Evolutionary conservation across 2,797 vertebrate genomes (phyloP), one percentile per base, ranked within the genome.

Genomic region (Tenualosa thibaudeaui): DNA sequence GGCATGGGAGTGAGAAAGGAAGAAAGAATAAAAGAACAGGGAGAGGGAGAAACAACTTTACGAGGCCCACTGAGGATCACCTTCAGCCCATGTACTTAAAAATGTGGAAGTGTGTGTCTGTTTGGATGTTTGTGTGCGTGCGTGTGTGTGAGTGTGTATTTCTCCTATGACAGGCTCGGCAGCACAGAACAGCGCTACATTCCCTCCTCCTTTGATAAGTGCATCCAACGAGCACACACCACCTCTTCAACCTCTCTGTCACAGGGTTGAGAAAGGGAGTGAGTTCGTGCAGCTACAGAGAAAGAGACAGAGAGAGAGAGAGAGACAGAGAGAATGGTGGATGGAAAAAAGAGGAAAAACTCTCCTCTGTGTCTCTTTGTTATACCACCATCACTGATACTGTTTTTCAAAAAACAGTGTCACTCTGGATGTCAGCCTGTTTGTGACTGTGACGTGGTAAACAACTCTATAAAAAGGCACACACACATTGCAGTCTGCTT

Each of bases 141-240:
- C 71, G 22, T 50, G 40, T 13, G 40, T 24, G 51, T 81, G 49
- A 13, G n/a, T 58, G 37, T 65, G 22, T 83, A 10, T 60, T 13
- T 53, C 37, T 9, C 71, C 40, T 37, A 46, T 78, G 71, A 46
- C 71, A 78, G 71, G 71, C 81, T 85, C 85, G 60, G 82, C 82
- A 81, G 83, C 84, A 53, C 49, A 54, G 81, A 84, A 83, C 84
- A 85, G 84, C 85, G 85, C 71, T 86, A 81, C 26, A 62, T 40
- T n/a, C 65, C 1, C 81, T 84, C 83, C 83, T 46, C 75, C 85
- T 89, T 90, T 90, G 90, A 89, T 88, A 84, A 86, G 82, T 85
- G 87, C 51, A 26, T 82, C 31, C 22, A 43, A 81, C 65, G 6
- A 75, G 83, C 84, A 19, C 71, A 43, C 40, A 9, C 19, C 71